These are phyloP conservation scores for Pachliopta kotzebuea DNA, from an alignment of 2,888 invertebrate genomes.

Conservation along the genomic window DNA sequence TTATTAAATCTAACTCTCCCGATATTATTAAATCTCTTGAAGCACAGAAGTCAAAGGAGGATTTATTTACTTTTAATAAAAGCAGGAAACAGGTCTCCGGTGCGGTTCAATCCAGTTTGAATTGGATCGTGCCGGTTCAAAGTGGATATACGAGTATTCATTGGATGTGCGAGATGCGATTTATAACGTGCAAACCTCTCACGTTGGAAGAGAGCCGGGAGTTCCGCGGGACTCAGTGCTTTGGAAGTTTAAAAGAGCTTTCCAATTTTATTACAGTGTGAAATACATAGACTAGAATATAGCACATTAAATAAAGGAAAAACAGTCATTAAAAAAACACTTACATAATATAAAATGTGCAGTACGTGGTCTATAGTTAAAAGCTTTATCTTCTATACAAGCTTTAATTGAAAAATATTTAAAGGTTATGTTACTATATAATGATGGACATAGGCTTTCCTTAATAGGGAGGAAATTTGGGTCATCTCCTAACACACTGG, in stretches of 20 bases:
- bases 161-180: conserved; percentile 2
- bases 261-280: not conserved
- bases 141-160: conserved; percentile 11
- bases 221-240: not conserved
- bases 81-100: not conserved
- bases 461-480: no score
- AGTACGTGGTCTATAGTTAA: no score
- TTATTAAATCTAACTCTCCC: no score
- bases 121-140: conserved; percentile 12
- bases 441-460: no score
- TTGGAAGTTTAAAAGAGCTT: not conserved
- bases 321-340: no score
- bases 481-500: no score
- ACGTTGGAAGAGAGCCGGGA: not conserved
- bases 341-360: no score
- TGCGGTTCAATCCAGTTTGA: conserved; percentile 11
- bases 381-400: no score
- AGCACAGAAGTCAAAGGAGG: not conserved
- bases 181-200: not conserved
- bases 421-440: no score
- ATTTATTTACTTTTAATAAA: conserved; percentile 1
- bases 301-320: no score
- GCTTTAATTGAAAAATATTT: no score
- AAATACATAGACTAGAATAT: no score
- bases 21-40: conserved; percentile 1